These are phyloP conservation scores for Pachypanchax playfairii DNA, from an alignment of 2,113 vertebrate species.

Conservation along the genomic window DNA sequence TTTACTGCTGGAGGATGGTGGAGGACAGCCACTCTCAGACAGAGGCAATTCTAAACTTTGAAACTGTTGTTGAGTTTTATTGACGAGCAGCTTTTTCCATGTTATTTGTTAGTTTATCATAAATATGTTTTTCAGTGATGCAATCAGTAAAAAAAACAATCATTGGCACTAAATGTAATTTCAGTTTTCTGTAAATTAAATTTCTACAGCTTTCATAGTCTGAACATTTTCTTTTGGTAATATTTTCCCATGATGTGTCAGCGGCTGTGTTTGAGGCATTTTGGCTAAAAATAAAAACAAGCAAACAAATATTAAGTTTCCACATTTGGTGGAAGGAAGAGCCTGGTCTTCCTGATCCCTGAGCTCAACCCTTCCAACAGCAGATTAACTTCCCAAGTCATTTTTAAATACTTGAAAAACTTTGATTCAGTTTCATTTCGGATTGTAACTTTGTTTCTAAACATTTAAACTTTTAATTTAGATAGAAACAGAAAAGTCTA, in stretches of 20 bases:
- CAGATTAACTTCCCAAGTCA: neutral
- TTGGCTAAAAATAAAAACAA: no score
- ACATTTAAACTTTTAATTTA: neutral
- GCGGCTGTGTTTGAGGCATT: no score
- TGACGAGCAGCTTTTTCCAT: neutral
- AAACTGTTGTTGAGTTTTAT: neutral
- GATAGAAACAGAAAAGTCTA: neutral
- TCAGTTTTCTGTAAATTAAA: no score
- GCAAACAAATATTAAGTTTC: no score
- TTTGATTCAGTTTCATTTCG: neutral
- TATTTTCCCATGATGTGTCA: no score
- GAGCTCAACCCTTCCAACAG: neutral
- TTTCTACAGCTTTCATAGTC: no score
- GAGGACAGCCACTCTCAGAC: constrained; percentile 47
- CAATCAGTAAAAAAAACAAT: no score
- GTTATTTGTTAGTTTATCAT: neutral
- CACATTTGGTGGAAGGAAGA: no score
- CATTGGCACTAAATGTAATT: no score
- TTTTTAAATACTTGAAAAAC: neutral
- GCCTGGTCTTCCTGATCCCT: neutral
- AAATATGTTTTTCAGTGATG: neutral
- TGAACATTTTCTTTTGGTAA: no score
- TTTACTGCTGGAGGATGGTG: constrained; percentile 43
- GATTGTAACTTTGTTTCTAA: neutral
- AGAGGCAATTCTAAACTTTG: neutral